Evolutionary conservation across 2,888 invertebrate species (phyloP), one percentile per base, ranked within the genome.

Genomic region (Microdon myrmicae): DNA sequence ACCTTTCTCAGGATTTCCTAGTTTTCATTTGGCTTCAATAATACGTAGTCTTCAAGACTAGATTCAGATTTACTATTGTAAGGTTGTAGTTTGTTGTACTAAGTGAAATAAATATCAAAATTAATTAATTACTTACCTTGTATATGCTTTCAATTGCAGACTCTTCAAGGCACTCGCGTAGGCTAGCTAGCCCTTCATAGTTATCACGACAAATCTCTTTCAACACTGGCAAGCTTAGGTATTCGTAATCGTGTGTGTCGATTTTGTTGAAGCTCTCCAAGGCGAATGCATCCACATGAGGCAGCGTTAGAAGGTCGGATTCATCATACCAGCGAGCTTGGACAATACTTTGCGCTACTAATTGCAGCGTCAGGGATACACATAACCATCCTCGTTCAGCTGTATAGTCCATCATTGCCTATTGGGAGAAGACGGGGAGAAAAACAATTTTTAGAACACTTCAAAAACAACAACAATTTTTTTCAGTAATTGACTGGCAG

Each of bases 351-450:
- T 98, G 98, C 82, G 96, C 87, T 6, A 93, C 71, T 67, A 87
- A 83, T 69, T 93, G 90, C 49, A 92, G 83, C 49, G 86, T 85
- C 8, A 98, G 77, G 0, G 93, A 87, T 2, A 90, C 89, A 3
- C 87, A 83, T 4, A 98, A 81, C 94, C 95, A 97, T 35, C 96
- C 96, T 70, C 88, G 85, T 76, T 96, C 92, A 0, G 96, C 93
- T 29, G 89, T 87, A 7, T 94, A 88, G 80, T 98, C 99, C 71
- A 98, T 89, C 93, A 98, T 95, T 12, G 97, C 96, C 92, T 96
- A 81, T 9, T 23, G 55, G 14, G 34, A 32, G 25, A 29, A 43
- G 5, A 10, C 4, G 6, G 29, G 4, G 4, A 28, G 29, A 19
- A 26, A 9, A n/a, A 19, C n/a, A 2, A 13, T 41, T n/a, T 14